These are phyloP conservation scores for Lepidurus arcticus DNA, from an alignment of 1,140 invertebrate species.

Conservation along the genomic window DNA sequence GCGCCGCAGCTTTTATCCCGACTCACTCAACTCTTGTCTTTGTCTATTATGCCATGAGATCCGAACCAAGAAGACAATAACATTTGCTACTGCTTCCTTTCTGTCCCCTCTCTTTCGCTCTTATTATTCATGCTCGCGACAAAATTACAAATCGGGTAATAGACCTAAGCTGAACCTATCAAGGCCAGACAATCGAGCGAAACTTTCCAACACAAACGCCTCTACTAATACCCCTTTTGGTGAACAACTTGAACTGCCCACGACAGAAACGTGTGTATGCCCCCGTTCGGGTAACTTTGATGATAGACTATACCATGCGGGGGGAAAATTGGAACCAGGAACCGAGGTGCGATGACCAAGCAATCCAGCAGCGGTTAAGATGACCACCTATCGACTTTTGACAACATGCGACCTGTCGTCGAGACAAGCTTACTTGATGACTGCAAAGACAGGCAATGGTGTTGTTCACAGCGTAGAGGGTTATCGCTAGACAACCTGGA, in stretches of 20 bases:
- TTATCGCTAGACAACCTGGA: not conserved
- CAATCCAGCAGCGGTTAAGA: not conserved
- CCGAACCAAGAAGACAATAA: not conserved
- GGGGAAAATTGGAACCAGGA: not conserved
- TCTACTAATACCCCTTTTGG: constrained; percentile 12
- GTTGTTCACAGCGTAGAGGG: not conserved
- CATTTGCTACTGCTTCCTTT: not conserved
- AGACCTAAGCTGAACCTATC: not conserved
- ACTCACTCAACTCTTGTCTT: constrained; percentile 19
- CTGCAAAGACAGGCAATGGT: not conserved
- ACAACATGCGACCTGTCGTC: not conserved
- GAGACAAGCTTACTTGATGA: not conserved
- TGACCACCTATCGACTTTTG: constrained; percentile 1
- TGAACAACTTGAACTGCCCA: not conserved
- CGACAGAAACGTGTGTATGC: not conserved
- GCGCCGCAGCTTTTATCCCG: constrained; percentile 17
- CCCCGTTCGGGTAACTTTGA: not conserved
- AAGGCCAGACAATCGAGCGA: constrained; percentile 14
- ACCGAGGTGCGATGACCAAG: not conserved
- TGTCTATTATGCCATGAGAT: not conserved
- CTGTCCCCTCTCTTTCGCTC: not conserved
- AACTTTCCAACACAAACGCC: constrained; percentile 6
- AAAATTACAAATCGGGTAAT: not conserved
- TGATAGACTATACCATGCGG: not conserved
- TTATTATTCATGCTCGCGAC: not conserved